Evolutionary conservation across 2,113 vertebrate genomes (phyloP).

Genomic region (Australoheros scitulus): DNA sequence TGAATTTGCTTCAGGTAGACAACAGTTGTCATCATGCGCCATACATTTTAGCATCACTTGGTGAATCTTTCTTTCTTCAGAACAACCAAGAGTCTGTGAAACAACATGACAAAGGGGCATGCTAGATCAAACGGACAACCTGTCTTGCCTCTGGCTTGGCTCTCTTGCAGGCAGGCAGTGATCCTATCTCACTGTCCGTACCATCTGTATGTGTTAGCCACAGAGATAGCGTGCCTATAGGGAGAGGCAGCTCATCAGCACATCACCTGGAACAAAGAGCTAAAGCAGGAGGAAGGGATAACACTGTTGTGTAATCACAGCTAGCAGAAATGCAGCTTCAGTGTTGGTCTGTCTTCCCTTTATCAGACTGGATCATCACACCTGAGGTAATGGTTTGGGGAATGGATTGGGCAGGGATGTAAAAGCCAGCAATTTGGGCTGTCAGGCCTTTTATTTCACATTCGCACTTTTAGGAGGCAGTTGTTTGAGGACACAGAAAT

Average conservation of each 20-base stretch:
- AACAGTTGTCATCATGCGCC: background rate
- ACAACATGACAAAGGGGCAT: conserved; percentile 3
- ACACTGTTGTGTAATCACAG: conserved; percentile 55
- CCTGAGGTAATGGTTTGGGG: conserved; percentile 32
- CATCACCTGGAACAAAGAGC: conserved; percentile 65
- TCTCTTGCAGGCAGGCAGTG: conserved; percentile 15
- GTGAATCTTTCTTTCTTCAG: conserved; percentile 19
- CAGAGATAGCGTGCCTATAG: conserved; percentile 37
- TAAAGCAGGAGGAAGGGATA: conserved; percentile 37
- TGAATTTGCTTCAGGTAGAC: background rate
- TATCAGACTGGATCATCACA: conserved; percentile 47
- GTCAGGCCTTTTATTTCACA: conserved; percentile 35
- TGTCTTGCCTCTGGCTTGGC: conserved; percentile 8
- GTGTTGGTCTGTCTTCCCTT: conserved; percentile 29
- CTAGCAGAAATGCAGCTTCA: conserved; percentile 32
- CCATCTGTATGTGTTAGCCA: conserved; percentile 1
- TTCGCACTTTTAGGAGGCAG: conserved; percentile 5
- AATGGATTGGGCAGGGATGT: conserved; percentile 33
- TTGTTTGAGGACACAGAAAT: conserved; percentile 17
- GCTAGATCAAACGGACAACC: background rate
- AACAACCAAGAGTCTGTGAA: background rate
- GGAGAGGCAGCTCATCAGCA: conserved; percentile 44
- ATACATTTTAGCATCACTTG: conserved; percentile 6
- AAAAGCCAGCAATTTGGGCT: conserved; percentile 16
- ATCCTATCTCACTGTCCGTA: conserved; percentile 47